Percentiles rank a stretch among this genome's conserved stretches.
These are phyloP conservation scores for Tipula lateralis DNA, from an alignment of 2,888 invertebrate species.

Conservation along the genomic window DNA sequence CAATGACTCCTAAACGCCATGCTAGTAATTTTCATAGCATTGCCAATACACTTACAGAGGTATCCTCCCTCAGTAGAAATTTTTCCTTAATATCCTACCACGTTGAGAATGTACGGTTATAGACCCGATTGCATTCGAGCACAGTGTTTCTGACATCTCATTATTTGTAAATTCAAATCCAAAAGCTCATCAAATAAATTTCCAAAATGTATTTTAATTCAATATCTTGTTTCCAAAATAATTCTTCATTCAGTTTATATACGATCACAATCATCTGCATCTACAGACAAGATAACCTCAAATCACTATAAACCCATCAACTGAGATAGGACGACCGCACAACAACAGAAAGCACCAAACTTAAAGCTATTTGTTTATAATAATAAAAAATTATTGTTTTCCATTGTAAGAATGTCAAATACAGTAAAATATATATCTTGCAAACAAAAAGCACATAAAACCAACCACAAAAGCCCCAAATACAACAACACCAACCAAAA, in stretches of 20 bases:
- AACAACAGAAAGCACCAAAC: not conserved
- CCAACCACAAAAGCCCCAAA: slow-evolving; percentile 11
- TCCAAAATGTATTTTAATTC: not conserved
- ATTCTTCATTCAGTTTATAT: not conserved
- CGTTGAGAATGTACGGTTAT: no score
- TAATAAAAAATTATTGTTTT: slow-evolving; percentile 29
- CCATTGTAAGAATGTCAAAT: slow-evolving; percentile 26
- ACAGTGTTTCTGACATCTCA: no score
- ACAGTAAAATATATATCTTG: not conserved
- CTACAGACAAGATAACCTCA: not conserved
- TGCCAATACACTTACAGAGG: no score
- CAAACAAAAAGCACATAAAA: not conserved
- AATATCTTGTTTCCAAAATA: not conserved
- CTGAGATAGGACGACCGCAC: not conserved
- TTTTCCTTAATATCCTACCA: no score
- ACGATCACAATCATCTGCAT: no score
- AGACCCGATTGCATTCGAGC: no score
- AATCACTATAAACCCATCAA: not conserved
- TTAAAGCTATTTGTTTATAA: slow-evolving; percentile 6
- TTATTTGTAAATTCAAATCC: no score
- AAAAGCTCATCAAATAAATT: not conserved
- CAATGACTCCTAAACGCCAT: no score
- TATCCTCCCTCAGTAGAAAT: no score
- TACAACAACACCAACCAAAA: not conserved
- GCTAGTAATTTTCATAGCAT: no score